Evolutionary conservation across 1,140 invertebrate genomes (phyloP), one percentile per base, ranked within the genome.

Genomic region (Ceratina australensis): DNA sequence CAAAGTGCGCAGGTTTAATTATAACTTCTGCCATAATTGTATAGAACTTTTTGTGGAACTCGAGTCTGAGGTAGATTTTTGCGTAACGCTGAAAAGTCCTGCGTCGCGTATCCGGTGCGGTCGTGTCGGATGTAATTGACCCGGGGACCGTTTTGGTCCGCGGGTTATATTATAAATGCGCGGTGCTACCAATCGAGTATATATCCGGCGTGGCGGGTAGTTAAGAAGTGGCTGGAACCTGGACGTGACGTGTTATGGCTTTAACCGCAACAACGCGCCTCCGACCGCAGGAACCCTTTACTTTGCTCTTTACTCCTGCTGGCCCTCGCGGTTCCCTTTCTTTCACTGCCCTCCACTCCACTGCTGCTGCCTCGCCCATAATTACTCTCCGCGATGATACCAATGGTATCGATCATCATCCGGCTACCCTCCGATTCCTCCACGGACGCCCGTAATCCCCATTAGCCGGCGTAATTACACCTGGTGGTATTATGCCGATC

Each of bases 211-310:
- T 52, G 67, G 75, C 84, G 54, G 86, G 85, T 86, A 87, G 89
- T 91, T 90, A 88, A 89, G 89, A 89, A 88, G 87, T 86, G 88
- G 86, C 87, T 88, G 84, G 84, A 83, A 81, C 71, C 85, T 81
- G 80, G 82, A 87, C 85, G 87, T 86, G 86, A 90, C 89, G 89
- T 86, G 87, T 91, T 91, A 90, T 87, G 82, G 83, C 86, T 88
- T 89, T 89, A 91, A 91, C 90, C 90, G 89, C 90, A 91, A 90
- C 89, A 90, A 88, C 88, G 87, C 89, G 85, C 86, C 84, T 87
- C 81, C 85, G 87, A 91, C 90, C 90, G 84, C 90, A 91, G 84
- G 84, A 89, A 89, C 83, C 87, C 88, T 90, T 88, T 86, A 87
- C 86, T 88, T 81, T 87, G 84, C 87, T 87, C 87, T 87, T 86